Percentiles rank a stretch among this genome's conserved stretches.
phyloP scores from a whole-genome alignment of 2,113 vertebrate genomes.

The Silurus meridionalis region DNA sequence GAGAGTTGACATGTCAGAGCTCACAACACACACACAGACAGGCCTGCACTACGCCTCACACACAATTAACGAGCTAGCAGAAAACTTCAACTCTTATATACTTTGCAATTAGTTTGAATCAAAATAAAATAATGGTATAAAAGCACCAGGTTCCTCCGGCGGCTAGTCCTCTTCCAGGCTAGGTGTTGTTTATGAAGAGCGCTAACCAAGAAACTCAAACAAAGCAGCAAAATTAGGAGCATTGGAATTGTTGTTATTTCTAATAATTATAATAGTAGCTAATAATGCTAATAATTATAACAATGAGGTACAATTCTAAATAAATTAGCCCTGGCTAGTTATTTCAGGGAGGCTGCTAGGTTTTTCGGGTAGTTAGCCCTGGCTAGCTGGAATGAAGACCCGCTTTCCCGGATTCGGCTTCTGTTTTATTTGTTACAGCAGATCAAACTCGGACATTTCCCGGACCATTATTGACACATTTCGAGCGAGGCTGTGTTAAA shows the following conservation, averaged over 20 bases:
- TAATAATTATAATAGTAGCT: too few relatives aligned
- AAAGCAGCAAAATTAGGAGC: not conserved
- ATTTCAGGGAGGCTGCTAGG: not conserved
- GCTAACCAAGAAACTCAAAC: not conserved
- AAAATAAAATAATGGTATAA: not conserved
- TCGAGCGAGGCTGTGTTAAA: not conserved
- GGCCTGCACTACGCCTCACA: conserved; percentile 25
- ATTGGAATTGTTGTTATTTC: too few relatives aligned
- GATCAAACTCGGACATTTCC: not conserved
- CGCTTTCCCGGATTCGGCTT: not conserved
- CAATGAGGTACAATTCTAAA: too few relatives aligned
- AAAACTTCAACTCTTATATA: not conserved
- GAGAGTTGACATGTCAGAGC: conserved; percentile 38
- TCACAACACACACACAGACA: conserved; percentile 22
- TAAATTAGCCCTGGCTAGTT: not conserved
- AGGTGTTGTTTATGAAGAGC: not conserved
- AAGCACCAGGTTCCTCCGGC: not conserved
- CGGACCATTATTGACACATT: not conserved
- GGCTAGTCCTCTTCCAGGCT: not conserved
- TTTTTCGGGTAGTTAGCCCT: not conserved
- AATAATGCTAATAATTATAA: too few relatives aligned
- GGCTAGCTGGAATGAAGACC: not conserved
- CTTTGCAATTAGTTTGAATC: not conserved
- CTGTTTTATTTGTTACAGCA: not conserved
- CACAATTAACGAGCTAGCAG: conserved; percentile 6